These are phyloP conservation scores for Sebastes elongatus DNA, from an alignment of 2,797 vertebrate species.

Conservation along the genomic window DNA sequence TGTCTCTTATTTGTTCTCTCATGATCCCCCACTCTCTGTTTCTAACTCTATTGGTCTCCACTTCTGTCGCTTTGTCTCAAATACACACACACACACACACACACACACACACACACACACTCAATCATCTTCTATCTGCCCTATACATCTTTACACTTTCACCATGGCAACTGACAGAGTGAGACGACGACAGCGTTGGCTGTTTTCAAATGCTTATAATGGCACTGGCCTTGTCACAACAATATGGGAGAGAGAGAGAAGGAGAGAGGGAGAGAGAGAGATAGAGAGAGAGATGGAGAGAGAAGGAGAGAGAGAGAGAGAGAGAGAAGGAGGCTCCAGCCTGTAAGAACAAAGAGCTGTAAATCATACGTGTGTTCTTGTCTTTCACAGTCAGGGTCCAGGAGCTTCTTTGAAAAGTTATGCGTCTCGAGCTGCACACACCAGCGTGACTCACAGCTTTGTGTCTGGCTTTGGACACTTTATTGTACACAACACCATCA, in stretches of 20 bases:
- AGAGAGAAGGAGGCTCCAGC: not conserved
- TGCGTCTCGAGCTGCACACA: not conserved
- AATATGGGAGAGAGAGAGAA: not conserved
- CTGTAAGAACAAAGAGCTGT: slow-evolving; percentile 40
- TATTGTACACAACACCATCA: slow-evolving; percentile 19
- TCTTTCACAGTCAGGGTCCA: slow-evolving; percentile 1
- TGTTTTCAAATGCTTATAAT: slow-evolving; percentile 48
- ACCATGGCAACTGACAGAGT: slow-evolving; percentile 74
- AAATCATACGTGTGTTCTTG: slow-evolving; percentile 1
- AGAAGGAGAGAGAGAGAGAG: not conserved
- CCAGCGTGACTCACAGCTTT: slow-evolving; percentile 5
- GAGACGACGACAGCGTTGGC: slow-evolving; percentile 49
- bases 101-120: not conserved
- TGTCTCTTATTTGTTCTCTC: not conserved
- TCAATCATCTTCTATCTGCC: slow-evolving; percentile 19
- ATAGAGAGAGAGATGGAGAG: not conserved
- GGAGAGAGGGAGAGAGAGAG: not conserved
- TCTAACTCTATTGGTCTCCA: not conserved
- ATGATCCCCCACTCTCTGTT: not conserved
- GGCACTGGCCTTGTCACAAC: slow-evolving; percentile 59
- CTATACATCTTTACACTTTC: slow-evolving; percentile 62
- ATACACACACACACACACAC: not conserved
- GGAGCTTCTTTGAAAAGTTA: slow-evolving; percentile 28
- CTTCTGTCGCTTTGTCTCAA: not conserved
- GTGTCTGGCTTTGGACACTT: slow-evolving; percentile 10